Conservation (phyloP, 2,888 invertebrate species). For the Trichopria drosophilae region DNA sequence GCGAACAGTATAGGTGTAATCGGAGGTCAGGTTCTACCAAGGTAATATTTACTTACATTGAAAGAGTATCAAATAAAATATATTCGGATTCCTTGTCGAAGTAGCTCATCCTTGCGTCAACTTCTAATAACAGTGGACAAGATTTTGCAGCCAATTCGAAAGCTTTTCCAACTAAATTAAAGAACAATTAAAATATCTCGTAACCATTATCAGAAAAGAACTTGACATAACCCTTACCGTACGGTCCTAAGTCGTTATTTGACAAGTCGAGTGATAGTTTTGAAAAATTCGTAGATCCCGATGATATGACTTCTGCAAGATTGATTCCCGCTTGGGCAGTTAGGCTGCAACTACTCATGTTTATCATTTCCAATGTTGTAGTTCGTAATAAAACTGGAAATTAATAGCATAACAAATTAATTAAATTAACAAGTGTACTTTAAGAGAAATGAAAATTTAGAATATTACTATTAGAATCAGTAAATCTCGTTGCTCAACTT, state of each 20-base stretch:
- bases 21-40: too few species aligned
- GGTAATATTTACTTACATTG: too few species aligned
- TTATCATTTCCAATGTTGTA: constrained; percentile 41
- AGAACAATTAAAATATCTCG: not conserved
- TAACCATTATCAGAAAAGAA: not conserved
- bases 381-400: constrained; percentile 44
- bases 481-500: constrained; percentile 27
- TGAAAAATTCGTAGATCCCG: constrained; percentile 35
- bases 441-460: not conserved
- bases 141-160: constrained; percentile 41
- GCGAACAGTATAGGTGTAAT: too few species aligned
- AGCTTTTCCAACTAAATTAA: constrained; percentile 44
- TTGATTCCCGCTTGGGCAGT: constrained; percentile 40
- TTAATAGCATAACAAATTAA: constrained; percentile 1
- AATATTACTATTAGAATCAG: not conserved
- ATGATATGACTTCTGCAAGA: constrained; percentile 44
- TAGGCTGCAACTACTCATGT: constrained; percentile 49
- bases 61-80: too few species aligned
- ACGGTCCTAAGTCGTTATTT: constrained; percentile 47
- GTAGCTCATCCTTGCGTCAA: constrained; percentile 51
- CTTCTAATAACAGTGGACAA: constrained; percentile 36
- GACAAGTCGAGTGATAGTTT: constrained; percentile 43
- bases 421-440: constrained; percentile 8
- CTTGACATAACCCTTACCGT: constrained; percentile 38
- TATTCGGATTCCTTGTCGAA: constrained; percentile 46